These are phyloP conservation scores for Suillia variegata DNA, from an alignment of 2,888 invertebrate genomes.

Conservation along the genomic window DNA sequence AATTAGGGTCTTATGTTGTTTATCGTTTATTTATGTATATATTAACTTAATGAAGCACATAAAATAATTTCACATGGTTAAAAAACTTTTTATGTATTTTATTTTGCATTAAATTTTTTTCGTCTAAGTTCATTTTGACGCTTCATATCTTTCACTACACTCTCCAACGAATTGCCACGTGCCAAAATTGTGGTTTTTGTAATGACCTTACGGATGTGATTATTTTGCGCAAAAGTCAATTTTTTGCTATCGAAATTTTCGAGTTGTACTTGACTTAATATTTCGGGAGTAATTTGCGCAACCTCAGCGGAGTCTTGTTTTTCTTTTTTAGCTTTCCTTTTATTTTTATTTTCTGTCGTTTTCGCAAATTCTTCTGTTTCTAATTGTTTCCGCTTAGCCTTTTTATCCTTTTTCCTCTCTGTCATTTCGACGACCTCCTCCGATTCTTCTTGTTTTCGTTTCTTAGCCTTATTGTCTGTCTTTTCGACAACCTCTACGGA, in stretches of 20 bases:
- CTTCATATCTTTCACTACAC: not conserved
- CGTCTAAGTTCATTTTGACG: not conserved
- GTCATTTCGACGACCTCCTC: not conserved
- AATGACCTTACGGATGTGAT: not conserved
- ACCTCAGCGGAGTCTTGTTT: not conserved
- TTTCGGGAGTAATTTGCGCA: not conserved
- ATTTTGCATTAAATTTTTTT: no score
- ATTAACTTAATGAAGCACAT: no score
- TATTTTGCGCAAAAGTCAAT: not conserved
- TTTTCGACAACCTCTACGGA: not conserved
- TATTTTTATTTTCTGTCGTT: no score
- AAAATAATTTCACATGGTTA: no score
- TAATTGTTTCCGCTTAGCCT: not conserved
- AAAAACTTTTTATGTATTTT: no score
- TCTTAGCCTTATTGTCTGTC: not conserved
- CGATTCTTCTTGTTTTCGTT: not conserved
- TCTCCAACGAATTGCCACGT: not conserved
- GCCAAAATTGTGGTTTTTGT: not conserved
- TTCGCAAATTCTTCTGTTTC: no score
- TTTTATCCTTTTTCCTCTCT: not conserved
- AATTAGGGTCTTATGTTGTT: no score
- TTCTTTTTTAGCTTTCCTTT: not conserved
- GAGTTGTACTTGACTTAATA: not conserved
- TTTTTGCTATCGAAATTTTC: not conserved
- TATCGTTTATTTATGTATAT: no score